phyloP scores from a whole-genome alignment of 92 coral and sea anemone genomes.

The Palythoa grandiflora region DNA sequence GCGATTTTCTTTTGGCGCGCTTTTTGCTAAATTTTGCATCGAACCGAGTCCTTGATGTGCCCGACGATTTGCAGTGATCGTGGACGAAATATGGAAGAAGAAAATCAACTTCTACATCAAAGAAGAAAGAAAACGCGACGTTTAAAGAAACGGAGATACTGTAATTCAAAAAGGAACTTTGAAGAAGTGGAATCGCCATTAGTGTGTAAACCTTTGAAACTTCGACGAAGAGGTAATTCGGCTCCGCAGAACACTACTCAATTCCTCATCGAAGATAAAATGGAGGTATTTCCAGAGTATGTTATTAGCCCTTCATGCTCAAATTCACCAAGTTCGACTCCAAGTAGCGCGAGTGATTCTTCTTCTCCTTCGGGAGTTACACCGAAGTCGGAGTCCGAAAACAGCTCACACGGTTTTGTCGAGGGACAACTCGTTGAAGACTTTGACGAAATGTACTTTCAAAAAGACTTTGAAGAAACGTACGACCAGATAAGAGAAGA shows the following conservation, averaged over 20 bases:
- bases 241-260: conserved; percentile 99
- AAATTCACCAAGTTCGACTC: conserved; percentile 56
- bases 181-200: conserved; percentile 16
- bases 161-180: conserved; percentile 23
- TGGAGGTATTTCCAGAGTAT: conserved; percentile 72
- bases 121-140: conserved; percentile 78
- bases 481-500: conserved; percentile 88
- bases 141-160: conserved; percentile 75
- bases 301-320: conserved; percentile 60
- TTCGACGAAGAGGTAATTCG: conserved; percentile 62
- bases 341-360: conserved; percentile 68
- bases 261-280: conserved; percentile 91
- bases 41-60: conserved; percentile 22
- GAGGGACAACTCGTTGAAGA: conserved; percentile 72
- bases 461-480: conserved; percentile 87
- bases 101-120: conserved; percentile 22
- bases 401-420: conserved; percentile 46
- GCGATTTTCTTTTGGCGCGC: conserved; percentile 25
- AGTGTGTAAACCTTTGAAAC: conserved; percentile 64
- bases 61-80: neutral
- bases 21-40: neutral
- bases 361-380: conserved; percentile 74
- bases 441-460: conserved; percentile 78
- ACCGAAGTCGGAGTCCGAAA: conserved; percentile 69
- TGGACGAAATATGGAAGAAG: conserved; percentile 39